Base-by-base conservation (phyloP, 2,888 invertebrate genomes). In the Acleris emargana region DNA sequence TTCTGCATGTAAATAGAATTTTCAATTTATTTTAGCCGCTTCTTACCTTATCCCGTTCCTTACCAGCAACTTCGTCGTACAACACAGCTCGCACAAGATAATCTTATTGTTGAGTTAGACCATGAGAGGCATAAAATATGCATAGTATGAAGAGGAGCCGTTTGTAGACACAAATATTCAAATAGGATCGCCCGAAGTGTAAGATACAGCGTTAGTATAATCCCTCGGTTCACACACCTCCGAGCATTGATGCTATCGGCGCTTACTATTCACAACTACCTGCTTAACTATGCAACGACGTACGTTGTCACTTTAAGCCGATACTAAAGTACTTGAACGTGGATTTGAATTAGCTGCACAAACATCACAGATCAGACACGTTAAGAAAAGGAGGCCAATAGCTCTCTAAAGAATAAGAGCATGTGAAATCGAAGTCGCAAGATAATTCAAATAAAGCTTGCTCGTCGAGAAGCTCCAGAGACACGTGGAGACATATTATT, bases 151-250 rank as follows among this genome's bases (percentile, higher is more conserved):
- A 66, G 66, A 61, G 55, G 55, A 61, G 38, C 49, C 38, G 61
- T 61, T 66, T 55, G 57, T 61, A 66, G 50, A 59, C 38, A 57
- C 32, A 57, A 64, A 53, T 63, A 64, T 69, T 64, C 62, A 66
- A 62, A 67, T 68, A 62, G 62, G 64, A 74, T 71, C 59, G 54
- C 25, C 71, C 64, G 71, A 68, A 68, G 71, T 55, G 55, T 54
- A 50, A 62, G 62, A 58, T 57, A 69, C 70, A 62, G 57, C 67
- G 68, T 71, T 68, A 67, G 69, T 71, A 71, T 67, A 72, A 64
- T 67, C 66, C 66, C 59, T 59, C 68, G 71, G 74, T 77, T 80
- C 78, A 73, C 78, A 80, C 80, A 81, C 80, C 75, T 78, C 74
- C 67, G 64, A 72, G 72, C 70, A 73, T 74, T 70, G 71, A 68